Percentiles rank a stretch among this genome's conserved stretches.
phyloP scores from a whole-genome alignment of 2,797 vertebrate genomes.

The Myoxocephalus aenaeus region DNA sequence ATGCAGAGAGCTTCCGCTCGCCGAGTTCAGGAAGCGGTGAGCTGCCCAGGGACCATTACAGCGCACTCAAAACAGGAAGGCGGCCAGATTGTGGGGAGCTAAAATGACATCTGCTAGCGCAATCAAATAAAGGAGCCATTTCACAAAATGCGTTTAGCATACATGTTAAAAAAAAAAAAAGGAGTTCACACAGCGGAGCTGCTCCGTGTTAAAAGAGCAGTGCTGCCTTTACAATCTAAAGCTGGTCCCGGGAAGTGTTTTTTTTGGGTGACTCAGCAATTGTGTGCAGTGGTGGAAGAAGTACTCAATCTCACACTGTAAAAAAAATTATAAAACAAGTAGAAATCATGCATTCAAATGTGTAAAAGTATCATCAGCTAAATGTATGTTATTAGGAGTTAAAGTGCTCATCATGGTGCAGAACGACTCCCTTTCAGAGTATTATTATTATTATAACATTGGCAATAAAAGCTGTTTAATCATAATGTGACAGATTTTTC shows the following conservation, averaged over 20 bases:
- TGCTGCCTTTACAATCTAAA: slow-evolving; percentile 24
- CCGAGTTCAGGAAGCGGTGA: slow-evolving; percentile 84
- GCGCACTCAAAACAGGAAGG: slow-evolving; percentile 82
- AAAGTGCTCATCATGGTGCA: neutral
- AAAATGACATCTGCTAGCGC: slow-evolving; percentile 85
- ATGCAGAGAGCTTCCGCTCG: slow-evolving; percentile 83
- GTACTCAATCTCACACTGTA: neutral
- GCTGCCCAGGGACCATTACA: slow-evolving; percentile 84
- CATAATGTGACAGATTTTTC: slow-evolving; percentile 14
- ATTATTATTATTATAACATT: neutral
- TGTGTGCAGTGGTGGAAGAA: neutral
- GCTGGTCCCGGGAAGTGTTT: slow-evolving; percentile 21
- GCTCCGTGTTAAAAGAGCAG: slow-evolving; percentile 26
- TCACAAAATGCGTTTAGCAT: slow-evolving; percentile 80
- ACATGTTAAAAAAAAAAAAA: slow-evolving; percentile 46
- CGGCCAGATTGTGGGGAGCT: slow-evolving; percentile 83
- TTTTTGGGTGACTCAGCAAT: slow-evolving; percentile 48
- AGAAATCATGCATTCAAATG: neutral
- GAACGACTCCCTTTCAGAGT: neutral
- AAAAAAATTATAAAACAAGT: neutral
- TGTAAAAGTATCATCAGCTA: neutral
- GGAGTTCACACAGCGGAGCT: slow-evolving; percentile 58
- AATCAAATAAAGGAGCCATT: slow-evolving; percentile 79
- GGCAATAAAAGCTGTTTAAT: neutral
- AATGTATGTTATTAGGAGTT: neutral